These are phyloP conservation scores for Seriola aureovittata DNA, from an alignment of 2,113 vertebrate species.

Conservation along the genomic window DNA sequence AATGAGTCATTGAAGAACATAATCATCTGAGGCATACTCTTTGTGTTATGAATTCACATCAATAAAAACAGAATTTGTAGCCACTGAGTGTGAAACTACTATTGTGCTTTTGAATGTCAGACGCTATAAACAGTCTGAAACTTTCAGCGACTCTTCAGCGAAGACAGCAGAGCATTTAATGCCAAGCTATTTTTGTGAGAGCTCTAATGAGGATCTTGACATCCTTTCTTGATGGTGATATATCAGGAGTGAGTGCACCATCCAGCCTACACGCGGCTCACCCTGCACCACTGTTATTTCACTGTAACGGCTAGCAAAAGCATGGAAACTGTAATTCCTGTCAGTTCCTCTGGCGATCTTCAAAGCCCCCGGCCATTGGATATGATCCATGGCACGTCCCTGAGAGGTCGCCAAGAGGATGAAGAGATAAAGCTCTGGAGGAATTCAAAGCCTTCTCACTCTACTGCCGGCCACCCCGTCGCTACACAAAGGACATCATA, in stretches of 20 bases:
- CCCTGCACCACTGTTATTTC: slow-evolving; percentile 28
- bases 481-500: slow-evolving; percentile 52
- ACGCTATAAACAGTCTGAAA: slow-evolving; percentile 38
- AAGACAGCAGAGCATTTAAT: slow-evolving; percentile 49
- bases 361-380: slow-evolving; percentile 55
- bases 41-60: not conserved
- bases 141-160: slow-evolving; percentile 23
- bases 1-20: not conserved
- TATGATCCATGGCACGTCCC: slow-evolving; percentile 60
- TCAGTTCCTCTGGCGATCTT: slow-evolving; percentile 62
- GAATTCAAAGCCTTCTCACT: slow-evolving; percentile 70
- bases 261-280: slow-evolving; percentile 25
- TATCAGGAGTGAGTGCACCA: slow-evolving; percentile 34
- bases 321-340: slow-evolving; percentile 54
- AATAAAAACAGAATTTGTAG: slow-evolving; percentile 12
- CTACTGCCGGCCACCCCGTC: slow-evolving; percentile 35
- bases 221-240: slow-evolving; percentile 57
- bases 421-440: slow-evolving; percentile 66
- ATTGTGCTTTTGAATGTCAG: not conserved
- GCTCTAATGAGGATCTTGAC: slow-evolving; percentile 66
- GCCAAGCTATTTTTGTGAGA: slow-evolving; percentile 67
- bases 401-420: slow-evolving; percentile 70
- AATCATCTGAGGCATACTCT: not conserved
- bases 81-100: not conserved
- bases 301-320: slow-evolving; percentile 32